Conservation (phyloP, 2,113 vertebrate genomes). For the Pollachius pollachius region DNA sequence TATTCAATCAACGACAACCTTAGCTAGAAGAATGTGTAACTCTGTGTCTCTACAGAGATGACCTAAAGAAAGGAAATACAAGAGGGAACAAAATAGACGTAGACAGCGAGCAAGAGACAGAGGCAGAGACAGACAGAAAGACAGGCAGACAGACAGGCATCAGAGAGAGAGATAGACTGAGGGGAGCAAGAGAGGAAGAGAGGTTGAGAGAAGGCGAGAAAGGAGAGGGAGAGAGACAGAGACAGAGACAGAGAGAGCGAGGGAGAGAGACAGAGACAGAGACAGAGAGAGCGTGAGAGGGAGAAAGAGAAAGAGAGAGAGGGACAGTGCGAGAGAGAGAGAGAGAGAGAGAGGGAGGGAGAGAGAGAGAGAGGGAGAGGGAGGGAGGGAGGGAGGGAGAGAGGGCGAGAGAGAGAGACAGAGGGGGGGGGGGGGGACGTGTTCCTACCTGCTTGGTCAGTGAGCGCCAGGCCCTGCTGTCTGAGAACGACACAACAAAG, state of each 20-base stretch:
- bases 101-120: too few relatives aligned
- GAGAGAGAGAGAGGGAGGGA: constrained; percentile 25
- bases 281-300: background rate
- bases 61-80: too few relatives aligned
- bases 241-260: background rate
- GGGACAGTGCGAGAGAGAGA: background rate
- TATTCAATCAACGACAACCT: too few relatives aligned
- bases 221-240: background rate
- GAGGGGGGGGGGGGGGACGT: constrained; percentile 9
- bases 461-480: constrained; percentile 85
- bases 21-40: too few relatives aligned
- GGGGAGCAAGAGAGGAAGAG: too few relatives aligned
- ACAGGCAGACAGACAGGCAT: background rate
- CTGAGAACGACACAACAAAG: constrained; percentile 71
- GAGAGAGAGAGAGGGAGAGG: background rate
- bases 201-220: background rate
- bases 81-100: too few relatives aligned
- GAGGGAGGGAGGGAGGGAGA: constrained; percentile 14
- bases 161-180: background rate
- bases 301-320: background rate
- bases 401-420: constrained; percentile 3
- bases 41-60: too few relatives aligned
- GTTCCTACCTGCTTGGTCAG: constrained; percentile 90
- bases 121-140: too few relatives aligned
- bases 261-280: background rate